Base-by-base conservation (phyloP, 2,113 vertebrate species). In the Xenus cinereus region DNA sequence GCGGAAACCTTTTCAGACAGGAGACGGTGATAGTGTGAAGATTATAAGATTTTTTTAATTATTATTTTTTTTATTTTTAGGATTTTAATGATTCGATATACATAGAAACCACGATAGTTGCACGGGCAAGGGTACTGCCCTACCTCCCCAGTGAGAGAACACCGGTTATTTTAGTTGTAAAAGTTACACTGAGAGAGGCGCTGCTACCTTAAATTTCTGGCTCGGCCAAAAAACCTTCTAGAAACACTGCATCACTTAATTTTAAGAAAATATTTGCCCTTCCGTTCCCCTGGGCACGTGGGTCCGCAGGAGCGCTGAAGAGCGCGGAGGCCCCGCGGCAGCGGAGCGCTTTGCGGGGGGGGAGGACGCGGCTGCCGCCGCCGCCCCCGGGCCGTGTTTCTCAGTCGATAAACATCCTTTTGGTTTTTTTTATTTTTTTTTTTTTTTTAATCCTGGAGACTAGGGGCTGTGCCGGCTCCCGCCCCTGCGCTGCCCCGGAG, bases 251-350 rank as follows among this genome's bases (percentile, higher is more conserved):
- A 9, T 10, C 24, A 1, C 26, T n/a, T 23, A 3, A 6, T 5
- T 17, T 24, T 24, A 53, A 32, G 24, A 6, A 27, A 54, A 6
- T 3, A 10, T 5, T 20, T 23, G 27, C 7, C 77, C 35, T 22
- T 7, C 9, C 16, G 4, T 21, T n/a, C n/a, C 32, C 2, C 9
- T 4, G 4, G 37, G n/a, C n/a, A n/a, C 35, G 2, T 0, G 15
- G 37, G 19, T 1, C 12, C 14, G 2, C 23, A 3, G 46, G 21
- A 22, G 5, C 1, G 32, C 1, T 19, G 12, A 5, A 1, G 3
- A 7, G 2, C 0, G 9, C 67, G 7, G 68, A 3, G 2, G 26
- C 45, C 19, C 17, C 2, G 18, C n/a, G 1, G 6, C 1, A 4
- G 11, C 26, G 17, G 18, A 17, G 37, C 23, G 33, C 39, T 2